These are phyloP conservation scores for Solea senegalensis DNA, from an alignment of 2,113 vertebrate genomes.

Conservation along the genomic window DNA sequence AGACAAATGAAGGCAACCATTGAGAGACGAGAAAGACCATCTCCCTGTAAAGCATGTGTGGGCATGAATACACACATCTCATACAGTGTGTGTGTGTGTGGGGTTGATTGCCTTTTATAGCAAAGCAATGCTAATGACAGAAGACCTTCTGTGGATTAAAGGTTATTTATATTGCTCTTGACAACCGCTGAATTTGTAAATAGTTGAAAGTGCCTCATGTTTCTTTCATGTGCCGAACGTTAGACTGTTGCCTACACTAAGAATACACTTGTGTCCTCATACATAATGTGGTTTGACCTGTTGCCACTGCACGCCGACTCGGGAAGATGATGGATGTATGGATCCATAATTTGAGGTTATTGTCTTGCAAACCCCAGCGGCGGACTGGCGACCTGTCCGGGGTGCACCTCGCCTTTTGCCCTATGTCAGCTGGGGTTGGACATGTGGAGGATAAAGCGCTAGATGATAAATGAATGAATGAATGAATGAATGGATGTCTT, in stretches of 20 bases:
- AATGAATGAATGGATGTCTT: too few species aligned
- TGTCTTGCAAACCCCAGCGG: too few species aligned
- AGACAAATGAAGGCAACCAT: slow-evolving; percentile 12
- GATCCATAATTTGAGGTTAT: neutral
- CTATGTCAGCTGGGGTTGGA: too few species aligned
- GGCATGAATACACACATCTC: neutral
- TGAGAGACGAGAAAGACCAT: slow-evolving; percentile 1
- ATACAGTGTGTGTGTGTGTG: neutral
- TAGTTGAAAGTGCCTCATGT: neutral
- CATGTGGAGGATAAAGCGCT: too few species aligned
- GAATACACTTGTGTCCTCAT: neutral
- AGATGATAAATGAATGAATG: too few species aligned
- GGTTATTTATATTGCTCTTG: neutral
- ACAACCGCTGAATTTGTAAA: neutral
- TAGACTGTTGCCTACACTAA: neutral
- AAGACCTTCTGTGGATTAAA: neutral
- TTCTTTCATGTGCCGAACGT: neutral
- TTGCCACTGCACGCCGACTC: neutral
- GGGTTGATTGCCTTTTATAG: neutral
- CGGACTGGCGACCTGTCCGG: too few species aligned
- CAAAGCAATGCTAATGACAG: neutral
- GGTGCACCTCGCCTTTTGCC: too few species aligned
- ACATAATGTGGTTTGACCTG: neutral
- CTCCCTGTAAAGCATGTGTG: neutral
- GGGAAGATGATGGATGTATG: neutral